Base-by-base conservation (phyloP, 2,797 vertebrate species). In the Leptoclinus maculatus region DNA sequence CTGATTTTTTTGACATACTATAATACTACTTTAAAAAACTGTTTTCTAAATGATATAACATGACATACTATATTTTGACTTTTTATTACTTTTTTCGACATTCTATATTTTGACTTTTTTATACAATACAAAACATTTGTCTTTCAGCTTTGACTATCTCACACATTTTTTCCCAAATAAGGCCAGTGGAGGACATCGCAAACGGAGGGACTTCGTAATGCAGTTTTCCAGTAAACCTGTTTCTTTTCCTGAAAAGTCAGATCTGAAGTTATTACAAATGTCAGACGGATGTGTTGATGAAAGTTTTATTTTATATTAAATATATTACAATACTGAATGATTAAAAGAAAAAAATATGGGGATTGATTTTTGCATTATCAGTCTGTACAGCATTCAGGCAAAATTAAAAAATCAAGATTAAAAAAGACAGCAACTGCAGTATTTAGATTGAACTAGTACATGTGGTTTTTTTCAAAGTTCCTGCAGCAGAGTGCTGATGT, bases 221-320 rank as follows among this genome's bases (percentile, higher is more conserved):
- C 7, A 39, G 38, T 72, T 71, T 54, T n/a, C 7, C 17, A 43
- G 3, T 32, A 23, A 21, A 7, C 2, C 7, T 12, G 0, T 38
- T 25, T 41, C 17, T 16, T 36, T 38, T 66, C 23, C 25, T 71
- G 6, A 38, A 36, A 36, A 29, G 5, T 25, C 34, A 36, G 32
- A 32, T 29, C 13, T 47, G 3, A 43, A 54, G 19, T 23, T 23
- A 23, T 56, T 56, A 84, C 38, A 87, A 83, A 84, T 29, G 29
- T 38, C 66, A 67, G 41, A 81, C 83, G 62, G 49, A 68, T 49
- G 76, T 94, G 89, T 95, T 82, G 92, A 95, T 93, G 92, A 95
- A 96, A 94, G 94, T 91, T 96, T 96, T 95, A 95, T 95, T 96
- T 96, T 95, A 92, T 96, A 96, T 95, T 95, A 96, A 96, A 95